These are phyloP conservation scores for Ellobium chinense DNA, from an alignment of 2,888 invertebrate genomes.

Conservation along the genomic window DNA sequence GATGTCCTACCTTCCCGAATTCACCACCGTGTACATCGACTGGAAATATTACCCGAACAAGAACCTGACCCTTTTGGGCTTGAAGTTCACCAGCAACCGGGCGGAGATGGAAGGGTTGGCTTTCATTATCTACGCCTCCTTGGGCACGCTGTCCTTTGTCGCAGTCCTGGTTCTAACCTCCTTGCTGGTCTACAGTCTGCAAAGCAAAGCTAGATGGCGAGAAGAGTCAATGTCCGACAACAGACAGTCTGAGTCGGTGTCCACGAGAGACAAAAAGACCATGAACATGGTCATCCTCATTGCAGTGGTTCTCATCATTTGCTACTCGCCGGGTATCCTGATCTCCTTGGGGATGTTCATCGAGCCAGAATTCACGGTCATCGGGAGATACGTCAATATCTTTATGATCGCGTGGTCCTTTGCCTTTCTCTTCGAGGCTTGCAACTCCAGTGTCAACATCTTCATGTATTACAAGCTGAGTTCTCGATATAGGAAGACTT, in stretches of 20 bases:
- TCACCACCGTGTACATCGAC: not conserved
- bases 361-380: conserved; percentile 3
- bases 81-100: conserved; percentile 17
- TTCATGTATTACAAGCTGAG: conserved; percentile 30
- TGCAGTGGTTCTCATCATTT: conserved; percentile 7
- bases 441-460: conserved; percentile 30
- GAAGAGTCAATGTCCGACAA: conserved; percentile 3
- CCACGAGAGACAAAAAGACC: conserved; percentile 4
- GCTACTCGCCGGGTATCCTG: conserved; percentile 5
- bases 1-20: conserved; percentile 9
- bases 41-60: conserved; percentile 23
- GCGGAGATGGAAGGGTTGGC: not conserved
- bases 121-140: not conserved
- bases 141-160: conserved; percentile 10
- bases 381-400: conserved; percentile 6
- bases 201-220: conserved; percentile 16
- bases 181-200: not conserved
- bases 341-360: conserved; percentile 12
- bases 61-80: conserved; percentile 17
- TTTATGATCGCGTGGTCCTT: conserved; percentile 25
- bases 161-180: not conserved
- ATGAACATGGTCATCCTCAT: conserved; percentile 30
- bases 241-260: not conserved
- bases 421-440: conserved; percentile 9
- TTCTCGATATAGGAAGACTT: not conserved